phyloP scores from a whole-genome alignment of 2,113 vertebrate genomes.

The Lanius collurio region DNA sequence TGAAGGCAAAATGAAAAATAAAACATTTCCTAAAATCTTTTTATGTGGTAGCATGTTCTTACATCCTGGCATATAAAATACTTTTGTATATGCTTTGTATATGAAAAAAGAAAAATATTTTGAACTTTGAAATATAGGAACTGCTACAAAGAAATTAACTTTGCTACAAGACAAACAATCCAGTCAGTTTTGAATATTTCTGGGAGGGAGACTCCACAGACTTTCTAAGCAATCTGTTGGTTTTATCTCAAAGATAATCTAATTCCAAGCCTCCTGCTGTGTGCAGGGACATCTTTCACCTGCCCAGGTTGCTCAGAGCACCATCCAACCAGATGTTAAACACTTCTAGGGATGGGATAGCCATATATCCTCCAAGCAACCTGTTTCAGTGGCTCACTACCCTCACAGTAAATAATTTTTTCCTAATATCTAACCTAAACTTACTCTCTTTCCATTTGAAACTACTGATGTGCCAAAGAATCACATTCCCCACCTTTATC shows the following conservation, averaged over 20 bases:
- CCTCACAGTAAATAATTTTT: neutral
- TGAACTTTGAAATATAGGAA: neutral
- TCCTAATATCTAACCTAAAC: neutral
- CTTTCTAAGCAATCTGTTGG: neutral
- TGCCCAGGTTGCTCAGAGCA: neutral
- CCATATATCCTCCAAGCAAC: neutral
- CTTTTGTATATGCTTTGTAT: neutral
- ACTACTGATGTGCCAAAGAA: neutral
- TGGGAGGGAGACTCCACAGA: neutral
- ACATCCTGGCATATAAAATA: neutral
- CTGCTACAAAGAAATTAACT: neutral
- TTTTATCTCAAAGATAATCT: neutral
- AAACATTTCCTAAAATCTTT: neutral
- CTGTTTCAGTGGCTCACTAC: neutral
- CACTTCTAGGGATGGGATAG: neutral
- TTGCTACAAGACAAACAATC: neutral
- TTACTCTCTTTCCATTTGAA: neutral
- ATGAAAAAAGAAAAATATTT: neutral
- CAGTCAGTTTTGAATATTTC: neutral
- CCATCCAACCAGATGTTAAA: neutral
- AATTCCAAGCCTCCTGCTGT: neutral
- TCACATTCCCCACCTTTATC: neutral
- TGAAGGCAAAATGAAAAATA: neutral
- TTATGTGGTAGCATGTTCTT: neutral
- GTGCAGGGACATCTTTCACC: neutral